Base-by-base conservation (phyloP, 2,888 invertebrate genomes). In the Ennomos fuscantarius region DNA sequence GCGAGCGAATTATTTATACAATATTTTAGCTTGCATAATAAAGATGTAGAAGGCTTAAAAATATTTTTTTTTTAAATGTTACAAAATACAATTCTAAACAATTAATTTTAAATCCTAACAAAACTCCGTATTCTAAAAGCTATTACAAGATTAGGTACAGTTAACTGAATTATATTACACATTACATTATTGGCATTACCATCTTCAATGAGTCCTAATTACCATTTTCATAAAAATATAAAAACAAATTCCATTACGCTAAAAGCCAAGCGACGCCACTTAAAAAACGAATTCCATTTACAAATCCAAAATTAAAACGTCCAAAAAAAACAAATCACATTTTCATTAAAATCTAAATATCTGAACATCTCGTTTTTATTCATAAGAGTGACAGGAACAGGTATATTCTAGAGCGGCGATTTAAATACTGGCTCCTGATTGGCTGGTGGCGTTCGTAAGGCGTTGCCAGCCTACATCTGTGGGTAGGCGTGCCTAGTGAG, bases 361-460 rank as follows among this genome's bases (percentile, higher is more conserved):
- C n/a, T 15, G 13, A 6, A 53, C 55, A 63, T 69, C 63, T 61
- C 67, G 62, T 62, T 62, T 59, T 45, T 62, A 62, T 63, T 60
- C 61, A 62, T 60, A 62, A 65, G 86, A 72, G 80, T 68, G 87
- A 90, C 76, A 76, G 84, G 76, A 87, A 89, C 84, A 69, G 80
- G 73, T 78, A 82, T 83, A 70, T 67, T 76, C 71, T 70, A 70
- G 39, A 35, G 40, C 76, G 66, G 74, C 65, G 74, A 84, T 82
- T 86, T 84, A 78, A 79, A 85, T 76, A 55, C 59, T 24, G 73
- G 59, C 54, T 61, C 76, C 70, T 78, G 87, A 93, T 93, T 94
- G 93, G 93, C 73, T 81, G 86, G 76, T 78, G 72, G 81, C 70
- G 78, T 80, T 66, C 61, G 68, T 79, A 75, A 84, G 90, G 89